phyloP scores from a whole-genome alignment of 2,113 vertebrate species.

The Euleptes europaea region DNA sequence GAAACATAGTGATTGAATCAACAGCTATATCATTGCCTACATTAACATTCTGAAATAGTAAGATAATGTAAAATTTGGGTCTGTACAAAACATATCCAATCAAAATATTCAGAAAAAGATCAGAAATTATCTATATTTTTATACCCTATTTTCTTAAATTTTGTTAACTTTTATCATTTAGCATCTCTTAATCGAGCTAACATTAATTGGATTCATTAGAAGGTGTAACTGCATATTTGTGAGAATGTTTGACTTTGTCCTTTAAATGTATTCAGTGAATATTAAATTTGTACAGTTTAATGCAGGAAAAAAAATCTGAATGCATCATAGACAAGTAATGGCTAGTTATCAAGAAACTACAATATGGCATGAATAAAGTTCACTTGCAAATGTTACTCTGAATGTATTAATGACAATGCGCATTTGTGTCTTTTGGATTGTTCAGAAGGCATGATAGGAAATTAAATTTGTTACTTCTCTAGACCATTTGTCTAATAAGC shows the following conservation, averaged over 20 bases:
- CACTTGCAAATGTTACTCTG: neutral
- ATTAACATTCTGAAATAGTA: neutral
- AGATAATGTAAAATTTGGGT: neutral
- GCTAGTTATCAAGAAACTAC: neutral
- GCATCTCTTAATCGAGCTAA: neutral
- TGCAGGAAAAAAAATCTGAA: neutral
- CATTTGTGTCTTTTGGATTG: neutral
- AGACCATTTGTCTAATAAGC: neutral
- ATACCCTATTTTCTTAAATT: neutral
- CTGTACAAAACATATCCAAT: constrained; percentile 5
- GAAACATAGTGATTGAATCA: neutral
- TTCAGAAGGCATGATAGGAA: constrained; percentile 13
- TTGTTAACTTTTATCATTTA: neutral
- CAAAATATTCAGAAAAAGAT: neutral
- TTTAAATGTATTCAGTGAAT: constrained; percentile 23
- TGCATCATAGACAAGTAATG: neutral
- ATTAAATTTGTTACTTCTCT: constrained; percentile 6
- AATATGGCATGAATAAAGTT: neutral
- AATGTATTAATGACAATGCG: neutral
- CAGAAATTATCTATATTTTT: neutral
- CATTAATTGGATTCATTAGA: neutral
- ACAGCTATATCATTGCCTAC: neutral
- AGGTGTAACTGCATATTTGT: neutral
- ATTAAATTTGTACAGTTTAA: neutral
- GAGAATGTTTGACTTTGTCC: neutral